Conservation (phyloP, 2,888 invertebrate genomes). For the Ligdia adustata region DNA sequence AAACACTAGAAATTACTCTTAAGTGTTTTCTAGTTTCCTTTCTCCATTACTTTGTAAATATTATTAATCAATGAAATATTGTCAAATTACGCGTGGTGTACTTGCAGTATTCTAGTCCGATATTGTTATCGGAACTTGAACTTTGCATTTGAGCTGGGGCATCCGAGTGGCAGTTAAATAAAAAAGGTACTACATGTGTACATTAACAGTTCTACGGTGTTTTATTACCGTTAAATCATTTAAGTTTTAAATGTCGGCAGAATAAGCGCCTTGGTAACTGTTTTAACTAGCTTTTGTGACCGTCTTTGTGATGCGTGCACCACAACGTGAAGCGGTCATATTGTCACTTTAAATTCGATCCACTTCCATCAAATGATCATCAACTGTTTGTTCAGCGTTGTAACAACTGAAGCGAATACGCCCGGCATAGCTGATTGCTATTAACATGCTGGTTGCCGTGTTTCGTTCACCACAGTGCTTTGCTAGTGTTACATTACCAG, state of each 20-base stretch:
- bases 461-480: conserved; percentile 1
- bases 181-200: conserved; percentile 15
- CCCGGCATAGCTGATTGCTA: not conserved
- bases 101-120: not conserved
- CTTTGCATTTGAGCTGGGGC: conserved; percentile 13
- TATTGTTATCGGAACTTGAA: conserved; percentile 4
- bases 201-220: too few relatives aligned
- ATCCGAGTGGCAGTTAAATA: conserved; percentile 20
- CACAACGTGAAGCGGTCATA: conserved; percentile 47
- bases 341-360: conserved; percentile 29
- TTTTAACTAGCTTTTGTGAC: conserved; percentile 39
- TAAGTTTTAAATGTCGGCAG: conserved; percentile 50
- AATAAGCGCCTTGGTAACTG: conserved; percentile 37
- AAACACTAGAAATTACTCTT: too few relatives aligned
- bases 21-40: conserved; percentile 3
- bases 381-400: conserved; percentile 11
- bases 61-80: conserved; percentile 5
- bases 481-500: not conserved
- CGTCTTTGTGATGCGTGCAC: conserved; percentile 41
- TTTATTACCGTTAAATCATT: conserved; percentile 33
- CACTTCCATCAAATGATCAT: conserved; percentile 27
- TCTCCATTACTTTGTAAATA: conserved; percentile 9
- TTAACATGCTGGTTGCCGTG: not conserved
- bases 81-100: not conserved
- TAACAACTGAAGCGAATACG: conserved; percentile 10